Evolutionary conservation across 30 jellyfish, hydroid and myxozoan species (phyloP).

Genomic region (Aurelia sp.): DNA sequence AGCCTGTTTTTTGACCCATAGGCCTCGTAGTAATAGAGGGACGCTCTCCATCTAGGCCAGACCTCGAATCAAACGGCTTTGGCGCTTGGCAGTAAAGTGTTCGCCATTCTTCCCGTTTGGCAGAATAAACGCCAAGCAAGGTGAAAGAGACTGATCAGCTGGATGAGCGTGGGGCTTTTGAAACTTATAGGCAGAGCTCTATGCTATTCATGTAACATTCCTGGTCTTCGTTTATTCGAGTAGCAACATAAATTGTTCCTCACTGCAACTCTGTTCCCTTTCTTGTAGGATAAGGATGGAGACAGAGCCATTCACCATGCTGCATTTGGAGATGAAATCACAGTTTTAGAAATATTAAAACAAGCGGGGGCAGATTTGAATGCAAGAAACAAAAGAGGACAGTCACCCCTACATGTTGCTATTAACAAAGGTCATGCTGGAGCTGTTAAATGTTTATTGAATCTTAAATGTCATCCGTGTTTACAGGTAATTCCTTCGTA

Average conservation of each 20-base stretch:
- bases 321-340: constrained; percentile 82
- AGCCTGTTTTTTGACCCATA: too few species aligned
- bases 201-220: too few species aligned
- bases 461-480: constrained; percentile 60
- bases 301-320: constrained; percentile 96
- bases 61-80: too few species aligned
- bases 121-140: too few species aligned
- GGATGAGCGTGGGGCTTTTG: too few species aligned
- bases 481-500: constrained; percentile 43
- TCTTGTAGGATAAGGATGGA: constrained; percentile 85
- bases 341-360: constrained; percentile 54
- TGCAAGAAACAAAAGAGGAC: constrained; percentile 90
- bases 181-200: too few species aligned
- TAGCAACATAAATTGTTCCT: neutral
- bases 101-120: too few species aligned
- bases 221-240: too few species aligned
- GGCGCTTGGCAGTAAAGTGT: too few species aligned
- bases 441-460: constrained; percentile 55
- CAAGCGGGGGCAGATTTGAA: constrained; percentile 90
- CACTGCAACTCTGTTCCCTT: neutral
- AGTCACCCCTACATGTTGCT: constrained; percentile 92
- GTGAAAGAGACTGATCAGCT: too few species aligned
- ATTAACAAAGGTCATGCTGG: constrained; percentile 94
- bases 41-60: too few species aligned
- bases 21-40: too few species aligned